Evolutionary conservation across 1,140 invertebrate genomes (phyloP).

Genomic region (Copidosoma floridanum): DNA sequence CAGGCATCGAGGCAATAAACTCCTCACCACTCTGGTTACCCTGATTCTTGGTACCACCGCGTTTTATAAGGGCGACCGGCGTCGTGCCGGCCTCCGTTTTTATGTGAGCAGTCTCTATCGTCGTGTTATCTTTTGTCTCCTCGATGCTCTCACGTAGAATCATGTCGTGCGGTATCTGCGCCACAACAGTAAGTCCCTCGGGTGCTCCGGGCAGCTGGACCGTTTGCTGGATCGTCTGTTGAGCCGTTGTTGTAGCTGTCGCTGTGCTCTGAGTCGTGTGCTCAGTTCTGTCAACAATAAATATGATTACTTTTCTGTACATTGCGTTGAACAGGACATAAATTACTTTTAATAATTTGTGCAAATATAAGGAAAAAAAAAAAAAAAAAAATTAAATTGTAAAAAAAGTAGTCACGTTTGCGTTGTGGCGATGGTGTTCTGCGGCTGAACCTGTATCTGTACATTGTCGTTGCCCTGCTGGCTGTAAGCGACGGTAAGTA

Average conservation of each 20-base stretch:
- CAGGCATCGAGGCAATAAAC: constrained; percentile 49
- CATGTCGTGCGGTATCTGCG: constrained; percentile 67
- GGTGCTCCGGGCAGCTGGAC: constrained; percentile 55
- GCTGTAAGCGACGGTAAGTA: constrained; percentile 72
- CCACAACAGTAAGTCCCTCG: constrained; percentile 65
- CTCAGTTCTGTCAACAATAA: constrained; percentile 42
- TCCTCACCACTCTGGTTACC: constrained; percentile 47
- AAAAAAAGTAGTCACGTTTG: constrained; percentile 48
- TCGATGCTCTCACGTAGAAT: constrained; percentile 59
- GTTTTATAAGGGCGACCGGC: constrained; percentile 59
- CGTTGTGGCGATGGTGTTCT: constrained; percentile 55
- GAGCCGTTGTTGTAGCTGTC: constrained; percentile 48
- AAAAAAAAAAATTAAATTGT: neutral
- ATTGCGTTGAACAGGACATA: neutral
- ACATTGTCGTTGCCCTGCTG: constrained; percentile 59
- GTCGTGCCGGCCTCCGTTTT: constrained; percentile 50
- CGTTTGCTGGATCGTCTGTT: constrained; percentile 52
- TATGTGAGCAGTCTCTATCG: constrained; percentile 37
- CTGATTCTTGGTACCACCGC: constrained; percentile 52
- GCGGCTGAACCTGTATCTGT: constrained; percentile 57
- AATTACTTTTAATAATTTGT: neutral
- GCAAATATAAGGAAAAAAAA: neutral
- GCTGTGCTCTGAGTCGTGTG: constrained; percentile 55
- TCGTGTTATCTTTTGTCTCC: constrained; percentile 48
- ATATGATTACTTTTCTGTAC: no score